Conservation (phyloP, 2,797 vertebrate genomes). For the Mergus octosetaceus region DNA sequence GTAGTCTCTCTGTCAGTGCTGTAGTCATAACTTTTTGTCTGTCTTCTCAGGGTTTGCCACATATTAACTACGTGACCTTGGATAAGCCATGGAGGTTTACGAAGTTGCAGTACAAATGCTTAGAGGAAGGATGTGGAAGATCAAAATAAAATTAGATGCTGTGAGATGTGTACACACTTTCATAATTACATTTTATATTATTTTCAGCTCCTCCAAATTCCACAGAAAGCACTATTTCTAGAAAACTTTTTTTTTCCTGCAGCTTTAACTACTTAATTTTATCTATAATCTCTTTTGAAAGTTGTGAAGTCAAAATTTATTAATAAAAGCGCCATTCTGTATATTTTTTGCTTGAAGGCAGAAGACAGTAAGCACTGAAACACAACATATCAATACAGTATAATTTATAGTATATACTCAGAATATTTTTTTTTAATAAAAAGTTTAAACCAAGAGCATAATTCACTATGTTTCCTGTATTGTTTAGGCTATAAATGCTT, state of each 20-base stretch:
- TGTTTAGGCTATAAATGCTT: background rate
- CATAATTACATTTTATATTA: background rate
- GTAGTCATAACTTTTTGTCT: background rate
- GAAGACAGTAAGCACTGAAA: background rate
- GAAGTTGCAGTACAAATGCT: background rate
- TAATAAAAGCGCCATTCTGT: background rate
- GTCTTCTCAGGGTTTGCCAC: background rate
- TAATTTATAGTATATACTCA: background rate
- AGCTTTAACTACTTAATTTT: background rate
- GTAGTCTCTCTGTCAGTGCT: background rate
- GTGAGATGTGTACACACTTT: background rate
- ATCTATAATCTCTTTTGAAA: background rate
- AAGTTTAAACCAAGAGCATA: background rate
- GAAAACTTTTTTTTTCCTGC: background rate
- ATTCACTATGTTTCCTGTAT: background rate
- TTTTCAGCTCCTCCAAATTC: background rate
- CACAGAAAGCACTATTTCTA: background rate
- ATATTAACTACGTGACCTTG: background rate
- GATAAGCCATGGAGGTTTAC: background rate
- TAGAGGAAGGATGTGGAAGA: background rate
- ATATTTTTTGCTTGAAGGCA: background rate
- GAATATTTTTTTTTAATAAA: too few relatives aligned
- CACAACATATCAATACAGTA: background rate
- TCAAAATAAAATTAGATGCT: background rate
- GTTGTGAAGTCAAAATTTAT: background rate